Conservation (phyloP, 64 coral and sea anemone species). For the Hydrozoanthus tunicans region DNA sequence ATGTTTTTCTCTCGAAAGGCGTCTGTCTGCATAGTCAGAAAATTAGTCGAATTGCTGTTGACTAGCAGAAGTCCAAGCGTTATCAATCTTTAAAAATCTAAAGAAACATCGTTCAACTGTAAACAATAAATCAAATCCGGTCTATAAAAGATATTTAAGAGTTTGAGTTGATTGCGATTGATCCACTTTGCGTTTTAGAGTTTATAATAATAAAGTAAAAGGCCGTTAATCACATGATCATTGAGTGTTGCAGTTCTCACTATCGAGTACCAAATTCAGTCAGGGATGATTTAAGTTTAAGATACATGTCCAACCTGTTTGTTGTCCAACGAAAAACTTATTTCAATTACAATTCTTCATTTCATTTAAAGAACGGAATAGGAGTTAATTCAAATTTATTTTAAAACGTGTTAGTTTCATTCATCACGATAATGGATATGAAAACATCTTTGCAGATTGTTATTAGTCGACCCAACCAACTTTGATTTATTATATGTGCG, state of each 20-base stretch:
- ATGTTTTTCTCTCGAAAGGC: background rate
- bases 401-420: too few species aligned
- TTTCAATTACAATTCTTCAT: background rate
- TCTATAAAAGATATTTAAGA: background rate
- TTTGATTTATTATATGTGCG: too few species aligned
- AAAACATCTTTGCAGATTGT: too few species aligned
- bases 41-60: background rate
- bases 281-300: too few species aligned
- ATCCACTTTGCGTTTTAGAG: background rate
- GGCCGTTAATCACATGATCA: background rate
- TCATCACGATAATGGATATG: too few species aligned
- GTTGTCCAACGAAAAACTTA: background rate
- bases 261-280: background rate
- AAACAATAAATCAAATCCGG: background rate
- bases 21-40: background rate
- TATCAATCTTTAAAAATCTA: background rate
- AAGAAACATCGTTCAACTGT: background rate
- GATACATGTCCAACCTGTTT: background rate
- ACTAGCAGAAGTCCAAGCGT: background rate
- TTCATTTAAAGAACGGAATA: background rate
- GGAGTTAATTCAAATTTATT: too few species aligned
- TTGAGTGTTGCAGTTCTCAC: background rate
- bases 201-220: background rate
- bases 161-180: background rate
- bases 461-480: too few species aligned